These are phyloP conservation scores for Eunapius fragilis DNA, from an alignment of 37 sponge, comb jelly and placozoan species.

Conservation along the genomic window DNA sequence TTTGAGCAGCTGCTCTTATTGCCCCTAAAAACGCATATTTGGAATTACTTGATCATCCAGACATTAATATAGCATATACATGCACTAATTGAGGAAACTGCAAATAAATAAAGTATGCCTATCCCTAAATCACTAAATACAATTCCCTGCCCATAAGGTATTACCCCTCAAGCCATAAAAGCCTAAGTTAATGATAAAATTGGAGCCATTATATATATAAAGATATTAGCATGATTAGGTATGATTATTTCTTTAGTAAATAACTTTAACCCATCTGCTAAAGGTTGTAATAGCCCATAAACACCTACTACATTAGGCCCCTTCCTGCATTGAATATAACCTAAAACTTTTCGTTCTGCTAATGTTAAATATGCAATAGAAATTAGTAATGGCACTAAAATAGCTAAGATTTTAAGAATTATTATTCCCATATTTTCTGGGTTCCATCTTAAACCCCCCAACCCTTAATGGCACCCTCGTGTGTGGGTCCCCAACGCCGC, in stretches of 20 bases:
- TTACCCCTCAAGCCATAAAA: constrained; percentile 72
- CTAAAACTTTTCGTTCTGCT: constrained; percentile 71
- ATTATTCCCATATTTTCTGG: constrained; percentile 30
- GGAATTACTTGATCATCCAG: constrained; percentile 80
- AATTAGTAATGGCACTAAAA: constrained; percentile 65
- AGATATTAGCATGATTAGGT: constrained; percentile 69
- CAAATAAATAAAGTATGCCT: constrained; percentile 69
- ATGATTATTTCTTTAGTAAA: constrained; percentile 78
- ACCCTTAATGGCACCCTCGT: too few species aligned
- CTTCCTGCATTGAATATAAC: constrained; percentile 58
- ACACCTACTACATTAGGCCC: constrained; percentile 74
- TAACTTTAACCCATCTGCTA: constrained; percentile 80
- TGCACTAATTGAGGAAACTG: constrained; percentile 75
- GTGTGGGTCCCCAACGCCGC: too few species aligned
- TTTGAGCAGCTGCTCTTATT: constrained; percentile 79
- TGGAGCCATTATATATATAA: constrained; percentile 61
- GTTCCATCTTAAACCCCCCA: too few species aligned
- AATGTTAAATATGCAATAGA: constrained; percentile 71
- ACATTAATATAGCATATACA: constrained; percentile 71
- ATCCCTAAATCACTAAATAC: constrained; percentile 65
- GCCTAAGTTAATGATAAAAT: constrained; percentile 75
- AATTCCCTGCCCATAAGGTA: constrained; percentile 59
- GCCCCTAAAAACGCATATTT: constrained; percentile 85
- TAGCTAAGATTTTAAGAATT: constrained; percentile 52
- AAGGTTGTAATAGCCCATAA: constrained; percentile 72